These are phyloP conservation scores for Alexandromys fortis DNA, from an alignment of 2,113 vertebrate genomes.

Conservation along the genomic window DNA sequence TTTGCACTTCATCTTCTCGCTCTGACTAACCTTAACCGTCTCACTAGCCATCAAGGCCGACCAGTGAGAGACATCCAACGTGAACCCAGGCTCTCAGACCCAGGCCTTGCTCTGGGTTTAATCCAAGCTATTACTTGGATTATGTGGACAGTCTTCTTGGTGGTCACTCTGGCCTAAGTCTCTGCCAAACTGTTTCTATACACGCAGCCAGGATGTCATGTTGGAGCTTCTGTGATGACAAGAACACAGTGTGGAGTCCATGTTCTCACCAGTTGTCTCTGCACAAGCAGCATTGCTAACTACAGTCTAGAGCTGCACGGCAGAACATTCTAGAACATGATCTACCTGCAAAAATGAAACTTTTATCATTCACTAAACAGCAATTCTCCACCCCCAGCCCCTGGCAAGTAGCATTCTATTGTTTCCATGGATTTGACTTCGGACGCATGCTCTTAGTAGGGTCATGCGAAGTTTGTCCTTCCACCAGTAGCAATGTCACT, in stretches of 20 bases:
- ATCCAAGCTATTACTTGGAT: neutral
- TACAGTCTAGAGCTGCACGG: neutral
- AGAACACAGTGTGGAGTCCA: neutral
- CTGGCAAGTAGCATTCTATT: neutral
- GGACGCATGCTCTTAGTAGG: too few relatives aligned
- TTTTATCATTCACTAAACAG: too few relatives aligned
- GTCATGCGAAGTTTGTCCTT: neutral
- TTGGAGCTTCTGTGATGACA: neutral
- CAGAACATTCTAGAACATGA: neutral
- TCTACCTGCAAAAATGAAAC: neutral
- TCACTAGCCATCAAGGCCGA: neutral
- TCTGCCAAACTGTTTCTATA: neutral
- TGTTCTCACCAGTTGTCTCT: neutral
- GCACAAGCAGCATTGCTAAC: neutral
- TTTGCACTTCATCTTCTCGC: neutral
- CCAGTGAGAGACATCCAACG: neutral
- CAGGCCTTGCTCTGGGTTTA: neutral
- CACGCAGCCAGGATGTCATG: neutral
- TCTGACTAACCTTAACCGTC: neutral
- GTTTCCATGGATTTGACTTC: neutral
- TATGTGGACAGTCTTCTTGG: neutral
- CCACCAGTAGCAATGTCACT: neutral
- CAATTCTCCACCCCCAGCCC: neutral
- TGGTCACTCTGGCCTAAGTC: neutral
- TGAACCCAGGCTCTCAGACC: neutral